Base-by-base conservation (phyloP, 1,140 invertebrate genomes). In the Meloidogyne hapla region DNA sequence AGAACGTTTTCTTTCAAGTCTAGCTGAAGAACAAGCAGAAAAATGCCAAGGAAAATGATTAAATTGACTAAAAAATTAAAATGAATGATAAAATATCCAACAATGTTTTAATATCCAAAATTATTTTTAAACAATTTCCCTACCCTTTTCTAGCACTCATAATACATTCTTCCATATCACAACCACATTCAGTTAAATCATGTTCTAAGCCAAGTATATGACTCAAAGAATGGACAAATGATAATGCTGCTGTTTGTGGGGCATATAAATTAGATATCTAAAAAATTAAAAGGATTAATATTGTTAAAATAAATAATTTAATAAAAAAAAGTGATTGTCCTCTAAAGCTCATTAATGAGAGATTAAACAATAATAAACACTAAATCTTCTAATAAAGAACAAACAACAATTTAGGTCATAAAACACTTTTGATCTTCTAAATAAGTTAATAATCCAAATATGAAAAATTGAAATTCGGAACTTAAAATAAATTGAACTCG, bases 191-290 rank as follows among this genome's bases (percentile, higher is more conserved):
- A 12, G 74, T 18, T 0, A 82, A 83, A 70, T 87, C 87, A 69
- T 87, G 85, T 56, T 83, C 84, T 26, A 87, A 69, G 12, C 87
- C 87, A 33, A 87, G 74, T 5, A 82, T 48, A 76, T 88, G 85
- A 33, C 79, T 84, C 5, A 87, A 65, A 23, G 79, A 69, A 66
- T 88, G 87, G 21, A 82, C 80, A 13, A 85, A 4, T 10, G 86
- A 66, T 48, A 81, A 76, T 12, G 82, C 84, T 12, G 76, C 75
- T 56, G 77, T 76, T 69, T 86, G 81, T 8, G 81, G 73, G 3
- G 77, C 62, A 66, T 80, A 85, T 13, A 62, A 61, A 65, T 85
- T 86, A 13, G 77, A 38, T 5, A 73, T 81, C 81, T 87, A 62
- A 72, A 86, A 81, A 25, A 28, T 12, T 33, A 15, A 13, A 13